These are phyloP conservation scores for Penaeus chinensis DNA, from an alignment of 1,140 invertebrate genomes.

Conservation along the genomic window DNA sequence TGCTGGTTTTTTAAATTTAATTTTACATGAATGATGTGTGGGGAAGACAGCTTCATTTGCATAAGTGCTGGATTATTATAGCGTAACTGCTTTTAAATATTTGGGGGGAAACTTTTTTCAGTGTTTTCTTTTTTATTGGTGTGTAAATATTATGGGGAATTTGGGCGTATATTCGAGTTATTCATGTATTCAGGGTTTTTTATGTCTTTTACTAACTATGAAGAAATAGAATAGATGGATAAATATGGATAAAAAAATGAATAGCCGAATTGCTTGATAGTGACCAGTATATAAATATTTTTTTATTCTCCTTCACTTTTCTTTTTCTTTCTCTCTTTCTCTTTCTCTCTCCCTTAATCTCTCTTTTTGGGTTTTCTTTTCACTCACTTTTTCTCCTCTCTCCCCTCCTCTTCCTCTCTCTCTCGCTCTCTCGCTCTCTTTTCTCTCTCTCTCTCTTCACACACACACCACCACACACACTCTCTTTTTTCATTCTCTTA, in stretches of 20 bases:
- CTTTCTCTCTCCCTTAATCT: neutral
- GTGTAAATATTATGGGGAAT: too few species aligned
- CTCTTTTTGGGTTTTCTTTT: neutral
- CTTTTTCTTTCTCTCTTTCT: too few species aligned
- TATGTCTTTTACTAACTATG: too few species aligned
- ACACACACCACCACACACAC: neutral
- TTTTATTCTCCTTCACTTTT: too few species aligned
- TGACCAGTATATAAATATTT: too few species aligned
- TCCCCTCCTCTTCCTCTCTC: neutral
- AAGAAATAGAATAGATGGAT: too few species aligned
- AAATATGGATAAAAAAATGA: too few species aligned
- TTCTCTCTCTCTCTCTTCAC: neutral
- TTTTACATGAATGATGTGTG: slow-evolving; percentile 42
- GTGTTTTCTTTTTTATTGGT: neutral
- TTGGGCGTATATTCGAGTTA: too few species aligned
- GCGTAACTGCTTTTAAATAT: neutral
- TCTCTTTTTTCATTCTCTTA: neutral
- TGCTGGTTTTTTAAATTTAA: slow-evolving; percentile 43
- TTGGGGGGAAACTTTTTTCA: too few species aligned
- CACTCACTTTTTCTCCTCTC: neutral
- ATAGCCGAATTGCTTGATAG: too few species aligned
- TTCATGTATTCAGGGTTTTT: too few species aligned
- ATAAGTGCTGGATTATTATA: slow-evolving; percentile 34
- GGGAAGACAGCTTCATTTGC: slow-evolving; percentile 24
- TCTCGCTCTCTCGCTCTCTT: neutral